phyloP scores from a whole-genome alignment of 1,140 invertebrate species.

The Anastrepha obliqua region DNA sequence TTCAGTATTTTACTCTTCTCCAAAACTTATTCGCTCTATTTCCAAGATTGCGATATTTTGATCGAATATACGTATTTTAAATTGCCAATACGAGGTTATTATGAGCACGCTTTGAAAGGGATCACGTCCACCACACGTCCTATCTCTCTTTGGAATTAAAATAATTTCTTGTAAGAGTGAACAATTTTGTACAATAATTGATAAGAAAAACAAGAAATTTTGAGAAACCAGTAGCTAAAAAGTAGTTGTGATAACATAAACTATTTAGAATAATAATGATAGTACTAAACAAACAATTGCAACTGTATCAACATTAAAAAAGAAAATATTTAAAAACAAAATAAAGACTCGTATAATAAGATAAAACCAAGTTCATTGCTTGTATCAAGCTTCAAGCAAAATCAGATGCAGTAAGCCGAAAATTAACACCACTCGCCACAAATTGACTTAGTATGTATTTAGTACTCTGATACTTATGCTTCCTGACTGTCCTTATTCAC shows the following conservation, averaged over 20 bases:
- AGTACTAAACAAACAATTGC: conserved; percentile 31
- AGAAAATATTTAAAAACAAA: conserved; percentile 30
- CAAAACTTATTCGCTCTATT: neutral
- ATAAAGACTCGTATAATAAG: conserved; percentile 35
- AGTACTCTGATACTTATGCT: neutral
- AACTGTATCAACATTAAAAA: conserved; percentile 22
- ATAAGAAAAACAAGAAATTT: conserved; percentile 25
- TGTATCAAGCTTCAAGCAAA: conserved; percentile 39
- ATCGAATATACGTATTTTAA: neutral
- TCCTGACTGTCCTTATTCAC: neutral
- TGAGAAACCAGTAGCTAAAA: conserved; percentile 39
- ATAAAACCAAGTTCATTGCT: conserved; percentile 32
- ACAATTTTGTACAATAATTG: conserved; percentile 54
- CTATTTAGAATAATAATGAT: conserved; percentile 45
- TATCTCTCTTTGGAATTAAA: conserved; percentile 15
- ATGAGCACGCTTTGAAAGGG: no score
- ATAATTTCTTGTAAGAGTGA: conserved; percentile 50
- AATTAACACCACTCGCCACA: neutral
- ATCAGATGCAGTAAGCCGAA: neutral
- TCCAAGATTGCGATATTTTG: neutral
- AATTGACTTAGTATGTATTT: conserved; percentile 8
- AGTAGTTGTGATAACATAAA: conserved; percentile 23
- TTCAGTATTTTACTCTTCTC: neutral
- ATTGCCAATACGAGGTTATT: neutral
- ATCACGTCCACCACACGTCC: conserved; percentile 13